Evolutionary conservation across 2,797 vertebrate species (phyloP), one percentile per base, ranked within the genome.

Genomic region (Falco biarmicus): DNA sequence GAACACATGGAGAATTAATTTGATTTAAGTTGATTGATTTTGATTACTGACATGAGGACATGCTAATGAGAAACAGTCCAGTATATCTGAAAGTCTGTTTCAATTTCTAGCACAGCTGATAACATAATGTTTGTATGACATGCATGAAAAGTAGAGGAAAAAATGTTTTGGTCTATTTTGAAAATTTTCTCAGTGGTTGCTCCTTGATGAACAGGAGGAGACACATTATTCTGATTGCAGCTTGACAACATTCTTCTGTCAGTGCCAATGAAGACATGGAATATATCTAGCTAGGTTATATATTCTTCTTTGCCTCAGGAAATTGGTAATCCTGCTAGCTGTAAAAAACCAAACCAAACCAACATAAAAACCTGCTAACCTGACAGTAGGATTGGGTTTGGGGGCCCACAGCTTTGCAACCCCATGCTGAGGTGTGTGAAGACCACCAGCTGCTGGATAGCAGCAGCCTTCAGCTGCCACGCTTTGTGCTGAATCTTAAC

Each of bases 31-130:
- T 90, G 94, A 96, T 96, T 88, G 87, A 89, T 91, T 94, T 90
- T 95, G 93, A 91, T 95, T 95, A 93, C 84, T 90, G 94, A 76
- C 79, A 79, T 84, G 82, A 93, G 66, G 77, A 10, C 97, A 93
- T 95, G 96, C 59, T 96, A 79, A 97, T 96, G 73, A 92, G 94
- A 95, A 91, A 48, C 69, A 91, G 86, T 95, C 79, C 73, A 88
- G 78, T 78, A 19, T 86, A 51, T 89, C 82, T 96, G 73, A 81
- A 90, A 84, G 92, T 47, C 76, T 85, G 71, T 37, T 92, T 89
- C 48, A 70, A 3, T 92, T 96, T 89, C 82, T 84, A 70, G 65
- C 51, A 22, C 43, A 76, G 82, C 56, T 88, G 79, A 93, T 84
- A 32, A 32, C 25, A 48, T 71, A 31, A 32, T 18, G 29, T 89